These are phyloP conservation scores for Protobothrops mucrosquamatus DNA, from an alignment of 2,113 vertebrate species.

Conservation along the genomic window DNA sequence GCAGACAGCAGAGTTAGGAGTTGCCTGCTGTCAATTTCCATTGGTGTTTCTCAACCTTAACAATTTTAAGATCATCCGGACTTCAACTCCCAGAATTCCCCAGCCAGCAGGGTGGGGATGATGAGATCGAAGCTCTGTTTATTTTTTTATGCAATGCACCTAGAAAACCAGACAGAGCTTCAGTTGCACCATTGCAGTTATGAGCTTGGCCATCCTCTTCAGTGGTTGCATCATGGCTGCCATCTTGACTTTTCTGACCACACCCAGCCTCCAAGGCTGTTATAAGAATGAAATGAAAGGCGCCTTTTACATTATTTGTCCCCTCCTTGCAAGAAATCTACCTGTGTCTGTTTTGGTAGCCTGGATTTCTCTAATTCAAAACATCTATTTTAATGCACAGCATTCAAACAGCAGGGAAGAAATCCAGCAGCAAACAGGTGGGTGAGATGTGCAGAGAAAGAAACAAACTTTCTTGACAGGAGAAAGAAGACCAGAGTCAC, in stretches of 20 bases:
- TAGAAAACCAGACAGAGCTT: neutral
- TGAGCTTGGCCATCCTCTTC: neutral
- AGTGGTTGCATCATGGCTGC: neutral
- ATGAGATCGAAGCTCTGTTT: neutral
- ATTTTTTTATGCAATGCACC: neutral
- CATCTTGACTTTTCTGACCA: neutral
- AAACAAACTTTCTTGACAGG: neutral
- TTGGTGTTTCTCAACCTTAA: neutral
- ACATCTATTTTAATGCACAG: neutral
- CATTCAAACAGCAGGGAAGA: neutral
- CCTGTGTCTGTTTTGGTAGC: neutral
- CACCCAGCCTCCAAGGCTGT: neutral
- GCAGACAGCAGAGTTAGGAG: neutral
- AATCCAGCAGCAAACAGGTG: neutral
- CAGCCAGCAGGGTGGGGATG: neutral
- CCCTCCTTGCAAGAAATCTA: neutral
- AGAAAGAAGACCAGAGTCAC: neutral
- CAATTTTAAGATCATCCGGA: neutral
- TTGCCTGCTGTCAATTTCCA: neutral
- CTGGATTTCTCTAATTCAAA: neutral
- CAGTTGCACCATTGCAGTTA: neutral
- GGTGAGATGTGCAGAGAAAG: neutral
- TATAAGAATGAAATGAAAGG: neutral
- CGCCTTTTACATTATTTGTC: no score
- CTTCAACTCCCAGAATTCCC: neutral